These are phyloP conservation scores for Acipenser oxyrinchus DNA, from an alignment of 2,797 vertebrate species.

Conservation along the genomic window DNA sequence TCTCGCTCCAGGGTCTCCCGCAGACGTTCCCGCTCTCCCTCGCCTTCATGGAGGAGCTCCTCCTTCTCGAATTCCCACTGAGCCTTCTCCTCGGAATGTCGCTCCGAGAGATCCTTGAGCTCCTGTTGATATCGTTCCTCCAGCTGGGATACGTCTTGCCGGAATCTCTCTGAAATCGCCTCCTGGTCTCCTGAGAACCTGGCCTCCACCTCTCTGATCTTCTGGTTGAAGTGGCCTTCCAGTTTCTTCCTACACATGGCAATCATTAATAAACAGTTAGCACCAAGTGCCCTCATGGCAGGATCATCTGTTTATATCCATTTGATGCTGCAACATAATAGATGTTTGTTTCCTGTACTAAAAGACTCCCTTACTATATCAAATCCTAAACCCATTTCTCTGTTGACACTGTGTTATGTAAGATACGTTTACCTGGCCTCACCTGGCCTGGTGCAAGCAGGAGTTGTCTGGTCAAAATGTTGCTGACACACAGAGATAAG, in stretches of 20 bases:
- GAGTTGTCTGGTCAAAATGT: too few relatives aligned
- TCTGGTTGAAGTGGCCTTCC: constrained; percentile 72
- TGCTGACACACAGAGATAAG: too few relatives aligned
- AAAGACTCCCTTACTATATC: too few relatives aligned
- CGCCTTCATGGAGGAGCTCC: constrained; percentile 46
- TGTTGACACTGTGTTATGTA: too few relatives aligned
- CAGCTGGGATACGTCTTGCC: constrained; percentile 52
- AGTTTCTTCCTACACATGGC: constrained; percentile 74
- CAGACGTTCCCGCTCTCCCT: constrained; percentile 45
- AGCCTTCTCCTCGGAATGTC: constrained; percentile 52
- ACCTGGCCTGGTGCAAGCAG: too few relatives aligned
- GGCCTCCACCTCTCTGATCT: constrained; percentile 65
- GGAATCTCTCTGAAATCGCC: constrained; percentile 54
- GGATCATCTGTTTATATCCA: neutral
- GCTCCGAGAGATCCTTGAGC: constrained; percentile 51
- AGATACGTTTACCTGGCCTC: too few relatives aligned
- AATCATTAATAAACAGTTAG: constrained; percentile 43
- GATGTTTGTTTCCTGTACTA: too few relatives aligned
- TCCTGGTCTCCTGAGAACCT: constrained; percentile 70
- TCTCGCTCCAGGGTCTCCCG: constrained; percentile 50
- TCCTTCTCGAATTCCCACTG: constrained; percentile 63
- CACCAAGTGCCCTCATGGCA: constrained; percentile 10
- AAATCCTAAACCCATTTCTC: too few relatives aligned
- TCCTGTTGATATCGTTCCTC: constrained; percentile 57
- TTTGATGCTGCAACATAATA: too few relatives aligned